Base-by-base conservation (phyloP, 2,888 invertebrate genomes). In the Trachelus iudaicus region DNA sequence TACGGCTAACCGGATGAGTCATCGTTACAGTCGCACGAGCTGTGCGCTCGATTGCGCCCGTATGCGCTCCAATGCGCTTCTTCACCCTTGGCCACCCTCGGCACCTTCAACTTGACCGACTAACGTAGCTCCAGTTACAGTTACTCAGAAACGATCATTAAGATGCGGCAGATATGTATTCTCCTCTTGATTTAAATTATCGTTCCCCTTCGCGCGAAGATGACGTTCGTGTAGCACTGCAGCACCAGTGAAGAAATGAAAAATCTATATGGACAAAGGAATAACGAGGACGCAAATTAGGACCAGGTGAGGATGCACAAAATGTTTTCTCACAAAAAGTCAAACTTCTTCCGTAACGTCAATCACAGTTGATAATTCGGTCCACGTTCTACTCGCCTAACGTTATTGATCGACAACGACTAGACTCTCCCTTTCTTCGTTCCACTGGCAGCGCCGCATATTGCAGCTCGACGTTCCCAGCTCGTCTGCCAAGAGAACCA, bases 351-450 rank as follows among this genome's bases (percentile, higher is more conserved):
- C 23, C 2, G 23, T 23, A 56, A 56, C 56, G 9, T 56, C 9
- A 9, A 23, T 56, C 56, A 23, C 56, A 69, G 77, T 79, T 81
- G 81, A 84, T 80, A 83, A 82, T 82, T 84, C 83, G 75, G 37
- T 23, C 81, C 77, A 84, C 83, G 85, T 86, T 84, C 69, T 80
- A 80, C 37, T 35, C 82, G 84, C 80, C 81, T 83, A 82, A 83
- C 81, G 79, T 82, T 86, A 85, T 84, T 86, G 85, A 86, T 85
- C 85, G 82, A 76, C 76, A 56, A 78, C 76, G 75, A 73, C 34
- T 12, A 34, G 75, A 68, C 33, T 69, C 69, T 69, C 78, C 77
- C 68, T 35, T n/a, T 31, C 75, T 33, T 34, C 69, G 73, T 34
- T 74, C 75, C 79, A 77, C 80, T 76, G 69, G 79, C 77, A 80